Conservation (phyloP, 64 coral and sea anemone species). For the Actinia equina region DNA sequence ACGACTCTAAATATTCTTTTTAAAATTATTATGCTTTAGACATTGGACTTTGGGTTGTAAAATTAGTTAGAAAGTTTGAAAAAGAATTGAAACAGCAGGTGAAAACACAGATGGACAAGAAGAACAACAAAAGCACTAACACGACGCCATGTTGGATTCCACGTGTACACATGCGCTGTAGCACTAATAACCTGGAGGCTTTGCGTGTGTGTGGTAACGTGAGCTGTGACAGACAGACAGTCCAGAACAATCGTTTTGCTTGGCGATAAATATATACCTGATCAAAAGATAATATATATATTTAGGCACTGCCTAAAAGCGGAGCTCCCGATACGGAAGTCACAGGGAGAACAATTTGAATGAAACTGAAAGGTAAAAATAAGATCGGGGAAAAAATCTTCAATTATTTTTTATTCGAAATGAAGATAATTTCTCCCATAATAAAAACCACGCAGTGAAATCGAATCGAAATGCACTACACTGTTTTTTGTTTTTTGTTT, state of each 20-base stretch:
- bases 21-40: neutral
- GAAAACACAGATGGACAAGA: neutral
- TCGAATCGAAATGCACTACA: too few relatives aligned
- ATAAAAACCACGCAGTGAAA: too few relatives aligned
- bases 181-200: conserved; percentile 14
- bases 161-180: conserved; percentile 55
- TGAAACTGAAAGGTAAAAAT: too few relatives aligned
- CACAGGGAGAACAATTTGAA: too few relatives aligned
- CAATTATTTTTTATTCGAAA: too few relatives aligned
- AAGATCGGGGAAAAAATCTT: too few relatives aligned
- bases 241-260: neutral
- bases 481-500: too few relatives aligned
- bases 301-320: too few relatives aligned
- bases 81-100: neutral
- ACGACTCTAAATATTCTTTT: neutral
- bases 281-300: too few relatives aligned
- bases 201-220: neutral
- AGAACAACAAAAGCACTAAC: conserved; percentile 1
- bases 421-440: too few relatives aligned
- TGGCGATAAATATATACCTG: too few relatives aligned
- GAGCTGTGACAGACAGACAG: neutral
- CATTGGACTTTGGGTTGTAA: neutral
- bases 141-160: conserved; percentile 56
- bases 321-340: too few relatives aligned
- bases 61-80: neutral